Conservation (phyloP, 1,140 invertebrate genomes). For the Schmidtea mediterranea region DNA sequence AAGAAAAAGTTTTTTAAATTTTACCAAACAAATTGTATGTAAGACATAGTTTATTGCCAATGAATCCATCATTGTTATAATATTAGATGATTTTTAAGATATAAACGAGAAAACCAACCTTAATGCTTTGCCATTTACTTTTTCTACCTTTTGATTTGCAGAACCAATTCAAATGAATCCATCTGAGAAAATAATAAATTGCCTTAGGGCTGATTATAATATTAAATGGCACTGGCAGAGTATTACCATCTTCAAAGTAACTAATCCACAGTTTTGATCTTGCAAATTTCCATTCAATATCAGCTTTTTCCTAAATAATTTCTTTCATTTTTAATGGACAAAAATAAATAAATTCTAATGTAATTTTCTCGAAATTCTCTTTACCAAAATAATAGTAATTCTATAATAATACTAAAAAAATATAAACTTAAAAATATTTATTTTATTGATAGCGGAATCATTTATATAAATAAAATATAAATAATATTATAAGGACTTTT, state of each 20-base stretch:
- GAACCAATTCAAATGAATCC: not conserved
- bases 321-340: too few species aligned
- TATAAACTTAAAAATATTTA: too few species aligned
- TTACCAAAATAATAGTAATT: not conserved
- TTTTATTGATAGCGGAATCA: too few species aligned
- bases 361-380: constrained; percentile 2
- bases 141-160: not conserved
- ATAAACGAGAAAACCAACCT: not conserved
- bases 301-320: constrained; percentile 42
- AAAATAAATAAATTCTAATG: constrained; percentile 1
- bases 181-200: constrained; percentile 8
- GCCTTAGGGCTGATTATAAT: constrained; percentile 63
- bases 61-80: too few species aligned
- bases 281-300: constrained; percentile 71
- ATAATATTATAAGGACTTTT: too few species aligned
- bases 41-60: too few species aligned
- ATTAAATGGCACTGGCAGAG: constrained; percentile 59
- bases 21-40: too few species aligned
- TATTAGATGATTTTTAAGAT: too few species aligned
- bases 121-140: constrained; percentile 4
- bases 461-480: too few species aligned
- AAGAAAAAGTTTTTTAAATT: too few species aligned
- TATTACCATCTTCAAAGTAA: constrained; percentile 58
- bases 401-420: too few species aligned
- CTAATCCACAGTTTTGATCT: constrained; percentile 65